phyloP scores from a whole-genome alignment of 2,888 invertebrate species.

The Empis livida region DNA sequence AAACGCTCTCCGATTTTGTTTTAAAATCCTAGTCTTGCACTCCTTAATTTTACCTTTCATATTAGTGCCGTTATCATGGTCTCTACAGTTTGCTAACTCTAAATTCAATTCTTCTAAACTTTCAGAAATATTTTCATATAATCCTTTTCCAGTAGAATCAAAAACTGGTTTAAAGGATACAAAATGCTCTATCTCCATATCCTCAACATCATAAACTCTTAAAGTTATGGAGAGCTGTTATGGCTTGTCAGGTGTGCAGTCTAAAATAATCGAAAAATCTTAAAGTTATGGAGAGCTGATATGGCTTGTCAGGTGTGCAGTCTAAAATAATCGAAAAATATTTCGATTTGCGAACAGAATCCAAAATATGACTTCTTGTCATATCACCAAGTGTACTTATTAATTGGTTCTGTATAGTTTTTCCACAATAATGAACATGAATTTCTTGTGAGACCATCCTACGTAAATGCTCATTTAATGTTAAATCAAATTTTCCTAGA shows the following conservation, averaged over 20 bases:
- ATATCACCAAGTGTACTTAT: background rate
- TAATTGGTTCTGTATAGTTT: conserved; percentile 1
- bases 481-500: conserved; percentile 1
- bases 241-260: background rate
- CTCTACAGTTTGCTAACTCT: background rate
- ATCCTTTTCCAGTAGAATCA: background rate
- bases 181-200: background rate
- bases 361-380: background rate
- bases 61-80: background rate
- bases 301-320: background rate
- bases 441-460: background rate
- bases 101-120: background rate
- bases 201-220: background rate
- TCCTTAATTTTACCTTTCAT: background rate
- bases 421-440: conserved; percentile 1
- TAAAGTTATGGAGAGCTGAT: background rate
- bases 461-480: conserved; percentile 1
- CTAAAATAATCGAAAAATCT: background rate
- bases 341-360: background rate
- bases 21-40: background rate
- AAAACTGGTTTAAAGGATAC: background rate
- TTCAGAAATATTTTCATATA: conserved; percentile 1
- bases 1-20: background rate
- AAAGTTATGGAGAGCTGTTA: background rate
- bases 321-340: background rate